phyloP scores from a whole-genome alignment of 2,888 invertebrate genomes.

The Drosophila kokeensis region DNA sequence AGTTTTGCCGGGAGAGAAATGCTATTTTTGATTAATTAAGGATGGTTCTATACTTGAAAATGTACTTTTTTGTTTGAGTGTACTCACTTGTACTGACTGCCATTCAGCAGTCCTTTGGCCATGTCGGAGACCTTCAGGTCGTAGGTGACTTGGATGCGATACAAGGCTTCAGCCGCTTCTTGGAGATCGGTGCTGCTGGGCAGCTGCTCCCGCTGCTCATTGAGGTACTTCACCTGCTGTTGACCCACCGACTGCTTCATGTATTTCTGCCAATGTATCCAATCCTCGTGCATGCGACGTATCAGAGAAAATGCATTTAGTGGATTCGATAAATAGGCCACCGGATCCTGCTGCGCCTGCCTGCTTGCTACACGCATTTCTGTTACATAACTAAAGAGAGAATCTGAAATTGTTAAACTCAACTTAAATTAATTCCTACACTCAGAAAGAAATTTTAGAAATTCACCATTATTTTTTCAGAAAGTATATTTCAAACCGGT shows the following conservation, averaged over 20 bases:
- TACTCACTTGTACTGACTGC: slow-evolving; percentile 90
- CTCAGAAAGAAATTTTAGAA: neutral
- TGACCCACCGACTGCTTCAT: slow-evolving; percentile 68
- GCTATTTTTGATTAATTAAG: too few species aligned
- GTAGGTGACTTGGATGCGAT: slow-evolving; percentile 96
- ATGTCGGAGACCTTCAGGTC: slow-evolving; percentile 92
- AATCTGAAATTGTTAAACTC: neutral
- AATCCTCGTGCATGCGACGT: slow-evolving; percentile 79
- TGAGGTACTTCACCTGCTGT: slow-evolving; percentile 50
- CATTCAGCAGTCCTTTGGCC: slow-evolving; percentile 92
- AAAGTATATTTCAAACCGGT: neutral
- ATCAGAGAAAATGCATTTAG: slow-evolving; percentile 76
- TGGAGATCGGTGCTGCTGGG: slow-evolving; percentile 95
- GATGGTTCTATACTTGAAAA: neutral
- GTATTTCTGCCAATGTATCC: slow-evolving; percentile 74
- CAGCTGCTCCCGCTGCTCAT: slow-evolving; percentile 53
- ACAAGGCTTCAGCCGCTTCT: slow-evolving; percentile 96
- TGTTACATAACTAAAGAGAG: slow-evolving; percentile 54
- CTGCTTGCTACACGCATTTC: slow-evolving; percentile 65
- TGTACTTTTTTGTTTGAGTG: neutral
- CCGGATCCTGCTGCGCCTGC: slow-evolving; percentile 52
- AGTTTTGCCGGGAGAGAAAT: too few species aligned
- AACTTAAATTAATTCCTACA: neutral
- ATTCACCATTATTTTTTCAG: neutral
- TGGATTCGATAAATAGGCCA: slow-evolving; percentile 78